Evolutionary conservation across 1,140 invertebrate genomes (phyloP).

Genomic region (Camponotus vicinus): DNA sequence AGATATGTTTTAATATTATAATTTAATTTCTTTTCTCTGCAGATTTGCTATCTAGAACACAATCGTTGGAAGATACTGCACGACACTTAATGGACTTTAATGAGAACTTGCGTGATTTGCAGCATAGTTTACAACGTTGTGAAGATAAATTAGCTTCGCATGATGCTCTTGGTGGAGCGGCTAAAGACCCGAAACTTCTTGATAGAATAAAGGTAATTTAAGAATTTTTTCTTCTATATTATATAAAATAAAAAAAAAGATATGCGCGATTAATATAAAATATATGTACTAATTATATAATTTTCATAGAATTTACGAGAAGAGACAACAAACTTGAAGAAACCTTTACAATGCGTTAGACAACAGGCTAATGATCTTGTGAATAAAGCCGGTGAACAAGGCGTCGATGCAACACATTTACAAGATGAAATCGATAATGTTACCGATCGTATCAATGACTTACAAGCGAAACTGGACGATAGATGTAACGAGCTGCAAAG

Average conservation of each 20-base stretch:
- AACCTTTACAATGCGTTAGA: constrained; percentile 91
- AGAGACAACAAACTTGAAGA: constrained; percentile 91
- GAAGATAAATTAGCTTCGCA: constrained; percentile 95
- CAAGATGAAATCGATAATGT: constrained; percentile 92
- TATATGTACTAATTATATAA: constrained; percentile 20
- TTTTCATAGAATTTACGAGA: constrained; percentile 88
- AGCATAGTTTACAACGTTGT: constrained; percentile 93
- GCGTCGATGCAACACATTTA: constrained; percentile 91
- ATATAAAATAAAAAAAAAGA: not conserved
- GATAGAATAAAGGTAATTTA: constrained; percentile 91
- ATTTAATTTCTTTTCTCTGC: constrained; percentile 45
- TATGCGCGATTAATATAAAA: not conserved
- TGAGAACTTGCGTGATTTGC: constrained; percentile 93
- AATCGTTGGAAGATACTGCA: constrained; percentile 94
- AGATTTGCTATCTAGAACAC: constrained; percentile 88
- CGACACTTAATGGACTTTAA: constrained; percentile 94
- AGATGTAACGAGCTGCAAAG: constrained; percentile 93
- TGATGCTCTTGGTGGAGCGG: constrained; percentile 92
- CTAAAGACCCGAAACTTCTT: constrained; percentile 93
- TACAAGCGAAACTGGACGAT: constrained; percentile 92
- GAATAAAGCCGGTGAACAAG: constrained; percentile 89
- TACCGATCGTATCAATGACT: constrained; percentile 92
- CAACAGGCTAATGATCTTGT: constrained; percentile 91
- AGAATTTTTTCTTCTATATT: not conserved
- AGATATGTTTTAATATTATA: constrained; percentile 20